Evolutionary conservation across 2,113 vertebrate genomes (phyloP).

Genomic region (Capricornis sumatraensis): DNA sequence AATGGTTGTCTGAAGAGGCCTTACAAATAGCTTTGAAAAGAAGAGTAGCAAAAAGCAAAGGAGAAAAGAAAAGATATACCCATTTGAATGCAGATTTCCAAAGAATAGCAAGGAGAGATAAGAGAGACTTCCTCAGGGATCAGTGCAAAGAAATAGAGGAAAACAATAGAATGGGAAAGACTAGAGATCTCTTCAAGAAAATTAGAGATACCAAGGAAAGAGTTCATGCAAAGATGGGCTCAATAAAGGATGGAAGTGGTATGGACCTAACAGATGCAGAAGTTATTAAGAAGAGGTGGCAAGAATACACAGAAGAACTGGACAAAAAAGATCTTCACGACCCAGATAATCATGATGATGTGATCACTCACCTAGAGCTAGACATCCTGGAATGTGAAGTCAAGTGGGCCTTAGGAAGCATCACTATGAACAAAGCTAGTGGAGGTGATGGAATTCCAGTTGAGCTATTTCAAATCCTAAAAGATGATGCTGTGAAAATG

Average conservation of each 20-base stretch:
- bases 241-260: not conserved
- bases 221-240: not conserved
- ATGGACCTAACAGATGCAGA: not conserved
- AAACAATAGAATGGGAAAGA: not conserved
- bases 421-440: not conserved
- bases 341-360: not conserved
- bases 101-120: not conserved
- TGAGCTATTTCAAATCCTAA: not conserved
- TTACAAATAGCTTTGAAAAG: not conserved
- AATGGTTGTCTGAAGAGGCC: not conserved
- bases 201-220: not conserved
- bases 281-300: not conserved
- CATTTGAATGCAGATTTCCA: not conserved
- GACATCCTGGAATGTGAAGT: not conserved
- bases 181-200: not conserved
- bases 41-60: not conserved
- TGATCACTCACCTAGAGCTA: not conserved
- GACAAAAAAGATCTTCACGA: not conserved
- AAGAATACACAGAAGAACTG: not conserved
- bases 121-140: not conserved
- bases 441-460: not conserved
- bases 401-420: not conserved
- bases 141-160: not conserved
- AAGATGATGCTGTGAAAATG: not conserved
- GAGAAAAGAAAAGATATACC: not conserved